Evolutionary conservation across 2,888 invertebrate genomes (phyloP).

Genomic region (Agrotis clavis): DNA sequence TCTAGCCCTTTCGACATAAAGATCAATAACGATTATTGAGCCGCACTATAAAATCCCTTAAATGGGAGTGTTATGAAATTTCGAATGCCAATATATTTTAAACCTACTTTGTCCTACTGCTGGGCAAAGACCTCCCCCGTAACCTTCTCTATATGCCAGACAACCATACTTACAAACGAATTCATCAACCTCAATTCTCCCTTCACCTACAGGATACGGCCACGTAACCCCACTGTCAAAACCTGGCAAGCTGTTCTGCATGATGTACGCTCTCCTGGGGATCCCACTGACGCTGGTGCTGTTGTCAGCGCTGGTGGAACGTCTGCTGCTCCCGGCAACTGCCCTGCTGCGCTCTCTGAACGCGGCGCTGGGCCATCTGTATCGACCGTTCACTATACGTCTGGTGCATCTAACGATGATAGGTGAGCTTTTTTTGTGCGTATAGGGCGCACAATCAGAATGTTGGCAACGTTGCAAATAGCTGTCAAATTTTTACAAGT

Average conservation of each 20-base stretch:
- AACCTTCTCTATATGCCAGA: background rate
- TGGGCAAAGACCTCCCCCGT: too few relatives aligned
- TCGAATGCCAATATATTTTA: too few relatives aligned
- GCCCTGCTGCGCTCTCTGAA: constrained; percentile 93
- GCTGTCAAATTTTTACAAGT: too few relatives aligned
- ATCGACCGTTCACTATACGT: constrained; percentile 94
- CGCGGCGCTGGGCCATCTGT: constrained; percentile 93
- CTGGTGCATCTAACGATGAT: constrained; percentile 94
- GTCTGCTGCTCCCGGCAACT: constrained; percentile 94
- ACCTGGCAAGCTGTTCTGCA: constrained; percentile 97
- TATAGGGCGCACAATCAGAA: too few relatives aligned
- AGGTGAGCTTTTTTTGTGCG: constrained; percentile 89
- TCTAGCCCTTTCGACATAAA: background rate
- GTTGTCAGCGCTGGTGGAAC: constrained; percentile 95
- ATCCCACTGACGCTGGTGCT: constrained; percentile 97
- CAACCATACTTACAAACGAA: background rate
- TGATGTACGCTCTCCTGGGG: constrained; percentile 95
- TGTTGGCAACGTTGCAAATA: too few relatives aligned
- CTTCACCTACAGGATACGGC: constrained; percentile 93
- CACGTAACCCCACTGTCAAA: constrained; percentile 96
- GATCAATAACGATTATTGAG: background rate
- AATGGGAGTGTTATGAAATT: too few relatives aligned
- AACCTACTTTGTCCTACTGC: too few relatives aligned
- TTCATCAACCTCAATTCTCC: background rate
- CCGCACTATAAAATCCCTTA: background rate